These are phyloP conservation scores for Mythimna loreyi DNA, from an alignment of 2,888 invertebrate species.

Conservation along the genomic window DNA sequence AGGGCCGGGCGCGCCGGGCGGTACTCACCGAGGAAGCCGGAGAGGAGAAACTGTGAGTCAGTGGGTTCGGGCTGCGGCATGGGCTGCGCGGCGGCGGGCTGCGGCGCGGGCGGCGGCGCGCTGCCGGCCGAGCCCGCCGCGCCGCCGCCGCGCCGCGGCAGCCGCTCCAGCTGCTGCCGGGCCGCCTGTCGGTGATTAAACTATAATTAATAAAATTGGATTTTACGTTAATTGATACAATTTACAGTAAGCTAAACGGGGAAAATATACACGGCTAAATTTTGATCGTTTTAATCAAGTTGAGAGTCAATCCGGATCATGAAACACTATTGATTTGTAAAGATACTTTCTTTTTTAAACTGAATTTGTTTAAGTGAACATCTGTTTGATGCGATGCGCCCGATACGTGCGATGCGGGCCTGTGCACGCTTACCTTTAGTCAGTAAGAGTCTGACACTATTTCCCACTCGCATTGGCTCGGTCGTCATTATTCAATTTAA, in stretches of 20 bases:
- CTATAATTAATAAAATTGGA: slow-evolving; percentile 53
- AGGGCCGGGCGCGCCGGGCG: background rate
- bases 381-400: too few species aligned
- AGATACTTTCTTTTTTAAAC: too few species aligned
- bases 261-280: background rate
- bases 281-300: too few species aligned
- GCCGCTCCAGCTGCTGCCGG: slow-evolving; percentile 96
- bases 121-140: slow-evolving; percentile 87
- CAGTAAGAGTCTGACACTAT: too few species aligned
- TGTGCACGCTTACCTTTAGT: too few species aligned
- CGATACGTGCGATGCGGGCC: too few species aligned
- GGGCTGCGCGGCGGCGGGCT: slow-evolving; percentile 79
- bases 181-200: slow-evolving; percentile 91
- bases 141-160: slow-evolving; percentile 94
- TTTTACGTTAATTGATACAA: slow-evolving; percentile 20
- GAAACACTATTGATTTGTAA: too few species aligned
- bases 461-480: too few species aligned
- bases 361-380: too few species aligned
- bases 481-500: too few species aligned
- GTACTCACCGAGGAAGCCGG: slow-evolving; percentile 79
- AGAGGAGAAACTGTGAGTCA: slow-evolving; percentile 83
- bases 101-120: slow-evolving; percentile 87
- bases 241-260: background rate
- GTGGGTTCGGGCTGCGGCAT: slow-evolving; percentile 77
- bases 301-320: too few species aligned